Evolutionary conservation across 2,888 invertebrate species (phyloP).

Genomic region (Homarus gammarus): DNA sequence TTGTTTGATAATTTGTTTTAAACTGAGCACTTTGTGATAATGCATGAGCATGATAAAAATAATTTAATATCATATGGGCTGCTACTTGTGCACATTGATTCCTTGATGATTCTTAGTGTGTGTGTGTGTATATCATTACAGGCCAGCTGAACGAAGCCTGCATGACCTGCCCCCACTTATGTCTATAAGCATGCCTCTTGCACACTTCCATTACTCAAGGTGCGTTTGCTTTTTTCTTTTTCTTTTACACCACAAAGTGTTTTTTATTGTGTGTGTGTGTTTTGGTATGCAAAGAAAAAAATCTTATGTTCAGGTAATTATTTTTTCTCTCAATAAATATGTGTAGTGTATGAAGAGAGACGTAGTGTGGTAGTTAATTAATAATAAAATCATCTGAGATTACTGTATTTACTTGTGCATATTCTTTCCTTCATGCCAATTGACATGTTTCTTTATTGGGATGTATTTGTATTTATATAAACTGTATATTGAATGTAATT

Average conservation of each 20-base stretch:
- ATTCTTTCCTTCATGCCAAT: too few relatives aligned
- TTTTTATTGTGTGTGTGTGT: too few relatives aligned
- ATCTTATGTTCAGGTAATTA: too few relatives aligned
- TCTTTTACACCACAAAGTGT: too few relatives aligned
- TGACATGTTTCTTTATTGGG: background rate
- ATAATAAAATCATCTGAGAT: too few relatives aligned
- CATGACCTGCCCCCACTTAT: constrained; percentile 70
- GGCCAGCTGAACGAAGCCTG: constrained; percentile 67
- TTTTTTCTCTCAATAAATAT: too few relatives aligned
- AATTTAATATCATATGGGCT: background rate
- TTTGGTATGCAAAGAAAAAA: too few relatives aligned
- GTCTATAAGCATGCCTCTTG: constrained; percentile 64
- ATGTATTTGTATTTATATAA: background rate
- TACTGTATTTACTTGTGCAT: too few relatives aligned
- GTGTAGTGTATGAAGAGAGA: too few relatives aligned
- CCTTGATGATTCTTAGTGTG: constrained; percentile 24
- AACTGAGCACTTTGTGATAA: background rate
- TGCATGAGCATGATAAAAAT: constrained; percentile 36
- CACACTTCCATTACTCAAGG: constrained; percentile 72
- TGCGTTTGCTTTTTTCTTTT: constrained; percentile 38
- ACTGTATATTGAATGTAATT: background rate
- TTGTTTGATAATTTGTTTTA: background rate
- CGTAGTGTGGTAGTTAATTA: too few relatives aligned
- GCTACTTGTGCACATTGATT: background rate
- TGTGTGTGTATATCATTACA: constrained; percentile 54